These are phyloP conservation scores for Pantala flavescens DNA, from an alignment of 1,140 invertebrate species.

Conservation along the genomic window DNA sequence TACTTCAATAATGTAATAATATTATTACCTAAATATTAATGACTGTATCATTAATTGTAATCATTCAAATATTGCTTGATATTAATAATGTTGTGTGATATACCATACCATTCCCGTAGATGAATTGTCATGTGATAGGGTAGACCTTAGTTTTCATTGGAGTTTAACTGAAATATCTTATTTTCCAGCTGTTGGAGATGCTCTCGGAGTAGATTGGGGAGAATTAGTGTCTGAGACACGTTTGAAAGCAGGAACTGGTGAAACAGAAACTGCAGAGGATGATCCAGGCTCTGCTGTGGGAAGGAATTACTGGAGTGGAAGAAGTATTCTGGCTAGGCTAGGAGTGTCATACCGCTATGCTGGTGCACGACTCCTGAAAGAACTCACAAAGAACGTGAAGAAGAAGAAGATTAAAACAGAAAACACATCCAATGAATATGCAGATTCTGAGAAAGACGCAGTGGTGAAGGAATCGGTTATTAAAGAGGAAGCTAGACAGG, in stretches of 20 bases:
- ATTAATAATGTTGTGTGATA: too few relatives aligned
- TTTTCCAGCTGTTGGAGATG: slow-evolving; percentile 66
- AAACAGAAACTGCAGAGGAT: slow-evolving; percentile 33
- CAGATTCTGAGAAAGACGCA: slow-evolving; percentile 9
- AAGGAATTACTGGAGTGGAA: slow-evolving; percentile 54
- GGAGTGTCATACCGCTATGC: slow-evolving; percentile 45
- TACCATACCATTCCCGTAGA: too few relatives aligned
- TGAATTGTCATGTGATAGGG: too few relatives aligned
- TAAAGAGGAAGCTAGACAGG: too few relatives aligned
- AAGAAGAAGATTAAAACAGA: neutral
- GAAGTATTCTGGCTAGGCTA: slow-evolving; percentile 55
- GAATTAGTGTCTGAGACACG: slow-evolving; percentile 68
- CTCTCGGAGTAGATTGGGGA: slow-evolving; percentile 85
- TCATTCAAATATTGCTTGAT: too few relatives aligned
- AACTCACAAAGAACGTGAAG: slow-evolving; percentile 6
- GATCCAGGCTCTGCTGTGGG: slow-evolving; percentile 49
- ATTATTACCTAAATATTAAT: too few relatives aligned
- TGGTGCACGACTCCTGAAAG: slow-evolving; percentile 22
- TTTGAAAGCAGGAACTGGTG: slow-evolving; percentile 35
- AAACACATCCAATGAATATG: neutral
- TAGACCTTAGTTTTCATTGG: too few relatives aligned
- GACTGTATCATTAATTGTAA: too few relatives aligned
- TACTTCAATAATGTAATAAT: too few relatives aligned
- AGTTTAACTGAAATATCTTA: too few relatives aligned
- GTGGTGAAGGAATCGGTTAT: neutral